Conservation (phyloP, 2,797 vertebrate genomes). For the Gephyroberyx darwinii region DNA sequence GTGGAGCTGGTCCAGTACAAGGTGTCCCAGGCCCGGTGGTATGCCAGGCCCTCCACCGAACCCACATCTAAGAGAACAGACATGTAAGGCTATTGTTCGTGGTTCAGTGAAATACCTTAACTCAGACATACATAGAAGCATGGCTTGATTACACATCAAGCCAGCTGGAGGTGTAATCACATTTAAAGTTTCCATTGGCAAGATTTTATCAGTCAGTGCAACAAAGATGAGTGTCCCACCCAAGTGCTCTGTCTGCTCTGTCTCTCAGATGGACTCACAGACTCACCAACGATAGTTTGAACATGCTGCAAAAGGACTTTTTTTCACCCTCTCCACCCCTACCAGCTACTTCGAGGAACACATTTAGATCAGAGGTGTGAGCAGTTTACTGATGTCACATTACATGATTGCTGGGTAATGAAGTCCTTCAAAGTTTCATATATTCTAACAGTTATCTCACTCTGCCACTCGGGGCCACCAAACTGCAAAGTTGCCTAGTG, state of each 20-base stretch:
- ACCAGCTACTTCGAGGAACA: too few species aligned
- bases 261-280: too few species aligned
- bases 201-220: background rate
- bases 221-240: background rate
- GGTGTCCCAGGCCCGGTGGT: slow-evolving; percentile 93
- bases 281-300: too few species aligned
- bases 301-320: too few species aligned
- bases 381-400: too few species aligned
- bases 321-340: too few species aligned
- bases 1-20: slow-evolving; percentile 98
- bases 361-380: too few species aligned
- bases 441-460: background rate
- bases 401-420: background rate
- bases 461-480: background rate
- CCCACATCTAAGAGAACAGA: slow-evolving; percentile 87
- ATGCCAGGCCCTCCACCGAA: slow-evolving; percentile 96
- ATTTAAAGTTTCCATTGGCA: background rate
- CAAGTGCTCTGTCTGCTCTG: too few species aligned
- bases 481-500: background rate
- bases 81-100: background rate
- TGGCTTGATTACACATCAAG: background rate
- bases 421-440: too few species aligned
- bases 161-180: background rate
- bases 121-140: background rate
- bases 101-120: background rate